Base-by-base conservation (phyloP, 2,113 vertebrate species). In the Laticauda laticaudata region DNA sequence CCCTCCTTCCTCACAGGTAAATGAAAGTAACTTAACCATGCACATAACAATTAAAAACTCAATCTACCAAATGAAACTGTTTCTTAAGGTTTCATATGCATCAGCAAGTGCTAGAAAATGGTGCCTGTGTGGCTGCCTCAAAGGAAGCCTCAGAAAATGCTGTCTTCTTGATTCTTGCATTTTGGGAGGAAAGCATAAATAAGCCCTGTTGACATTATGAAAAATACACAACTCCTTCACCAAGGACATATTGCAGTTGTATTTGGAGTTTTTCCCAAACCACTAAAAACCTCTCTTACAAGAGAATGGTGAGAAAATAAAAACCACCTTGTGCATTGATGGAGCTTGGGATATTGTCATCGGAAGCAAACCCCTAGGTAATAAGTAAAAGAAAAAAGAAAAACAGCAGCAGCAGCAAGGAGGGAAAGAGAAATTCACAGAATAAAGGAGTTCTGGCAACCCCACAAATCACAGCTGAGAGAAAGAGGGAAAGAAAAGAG, bases 1-100 rank as follows among this genome's bases (percentile, higher is more conserved):
- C 87, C 94, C 94, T 91, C 86, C 90, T 87, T 94, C 91, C 61
- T 95, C 93, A 89, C 93, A 96, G 95, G 88, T 94, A 94, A 97
- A 95, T 95, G 93, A 95, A 97, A 92, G 51, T 94, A 88, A 86
- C 12, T 86, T 59, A 29, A 69, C 88, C 90, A 93, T 92, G 20
- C 18, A 0, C 6, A 4, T 24, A 45, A 55, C 94, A 87, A 93
- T 92, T 94, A 86, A 91, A 57, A 91, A 64, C 75, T 43, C 29
- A 81, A 43, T 57, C 59, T 93, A 91, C 90, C 55, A 43, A 86
- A 94, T 45, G n/a, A 87, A 91, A 91, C 91, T 21, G 88, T 88
- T 89, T 61, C 69, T 8, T 91, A n/a, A n/a, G 26, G 92, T 86
- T 81, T 94, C 87, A 89, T 86, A 45, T 81, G n/a, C 88, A 90